phyloP scores from a whole-genome alignment of 2,888 invertebrate genomes.

The Lasioglossum malachurum region DNA sequence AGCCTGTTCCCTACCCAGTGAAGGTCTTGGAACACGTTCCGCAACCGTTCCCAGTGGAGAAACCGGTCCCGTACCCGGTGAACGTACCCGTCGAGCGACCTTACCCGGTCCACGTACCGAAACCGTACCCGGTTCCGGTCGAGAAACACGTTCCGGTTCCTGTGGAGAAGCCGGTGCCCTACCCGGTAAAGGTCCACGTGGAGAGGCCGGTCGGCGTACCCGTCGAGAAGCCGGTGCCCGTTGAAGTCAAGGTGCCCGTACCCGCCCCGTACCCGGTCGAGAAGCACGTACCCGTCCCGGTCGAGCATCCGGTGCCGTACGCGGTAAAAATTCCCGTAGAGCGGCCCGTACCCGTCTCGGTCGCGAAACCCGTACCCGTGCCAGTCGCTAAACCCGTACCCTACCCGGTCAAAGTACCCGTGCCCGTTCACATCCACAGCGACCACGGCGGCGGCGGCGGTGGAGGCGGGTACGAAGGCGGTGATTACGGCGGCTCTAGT shows the following conservation, averaged over 20 bases:
- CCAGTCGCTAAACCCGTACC: conserved; percentile 87
- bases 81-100: conserved; percentile 90
- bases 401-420: conserved; percentile 90
- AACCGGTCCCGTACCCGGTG: conserved; percentile 90
- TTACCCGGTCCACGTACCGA: conserved; percentile 87
- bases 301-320: conserved; percentile 89
- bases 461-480: not conserved
- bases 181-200: conserved; percentile 81
- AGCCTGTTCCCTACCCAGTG: conserved; percentile 89
- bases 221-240: conserved; percentile 92
- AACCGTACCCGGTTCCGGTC: conserved; percentile 90
- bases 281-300: conserved; percentile 79
- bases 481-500: conserved; percentile 51
- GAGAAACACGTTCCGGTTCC: conserved; percentile 85
- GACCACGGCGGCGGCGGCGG: conserved; percentile 17
- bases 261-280: conserved; percentile 81
- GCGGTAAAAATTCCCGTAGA: conserved; percentile 87
- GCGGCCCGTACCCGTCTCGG: conserved; percentile 79
- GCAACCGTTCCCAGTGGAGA: conserved; percentile 91
- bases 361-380: conserved; percentile 81
- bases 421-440: conserved; percentile 88
- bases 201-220: conserved; percentile 90
- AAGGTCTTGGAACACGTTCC: conserved; percentile 90
- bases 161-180: conserved; percentile 86
- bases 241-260: conserved; percentile 87